Conservation (phyloP, 2,888 invertebrate genomes). For the Timema cristinae region DNA sequence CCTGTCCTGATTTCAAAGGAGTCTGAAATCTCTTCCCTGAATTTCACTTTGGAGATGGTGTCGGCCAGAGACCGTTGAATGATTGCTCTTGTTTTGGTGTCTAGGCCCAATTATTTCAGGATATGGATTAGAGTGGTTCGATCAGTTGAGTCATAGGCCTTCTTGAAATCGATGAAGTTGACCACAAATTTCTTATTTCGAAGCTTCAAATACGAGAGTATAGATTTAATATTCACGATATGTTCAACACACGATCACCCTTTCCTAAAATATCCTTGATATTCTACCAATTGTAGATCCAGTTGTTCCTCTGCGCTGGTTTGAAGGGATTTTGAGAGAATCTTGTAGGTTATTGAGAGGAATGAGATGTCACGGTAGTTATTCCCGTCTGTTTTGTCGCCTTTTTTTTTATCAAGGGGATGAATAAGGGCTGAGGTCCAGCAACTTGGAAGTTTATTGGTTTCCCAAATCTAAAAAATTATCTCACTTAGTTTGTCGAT, state of each 20-base stretch:
- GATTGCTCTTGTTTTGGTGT: slow-evolving; percentile 16
- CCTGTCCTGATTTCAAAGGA: too few species aligned
- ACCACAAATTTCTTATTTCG: slow-evolving; percentile 12
- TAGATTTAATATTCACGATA: slow-evolving; percentile 16
- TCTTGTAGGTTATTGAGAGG: slow-evolving; percentile 1
- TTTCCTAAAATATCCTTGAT: slow-evolving; percentile 10
- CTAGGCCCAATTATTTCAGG: slow-evolving; percentile 12
- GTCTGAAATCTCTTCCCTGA: neutral
- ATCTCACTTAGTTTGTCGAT: too few species aligned
- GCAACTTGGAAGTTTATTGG: too few species aligned
- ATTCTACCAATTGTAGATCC: neutral
- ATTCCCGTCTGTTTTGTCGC: neutral
- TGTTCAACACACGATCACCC: slow-evolving; percentile 12
- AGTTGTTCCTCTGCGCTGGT: neutral
- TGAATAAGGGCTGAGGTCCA: too few species aligned
- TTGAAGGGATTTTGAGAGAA: slow-evolving; percentile 2
- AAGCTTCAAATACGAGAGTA: slow-evolving; percentile 5
- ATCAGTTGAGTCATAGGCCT: slow-evolving; percentile 7
- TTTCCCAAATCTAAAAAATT: too few species aligned
- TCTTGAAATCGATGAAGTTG: slow-evolving; percentile 12
- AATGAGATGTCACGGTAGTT: neutral
- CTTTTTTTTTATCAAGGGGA: too few species aligned
- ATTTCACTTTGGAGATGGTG: slow-evolving; percentile 9
- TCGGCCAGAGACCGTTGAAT: neutral
- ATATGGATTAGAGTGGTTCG: neutral